Evolutionary conservation across 2,113 vertebrate genomes (phyloP), one percentile per base, ranked within the genome.

Genomic region (Pyrgilauda ruficollis): DNA sequence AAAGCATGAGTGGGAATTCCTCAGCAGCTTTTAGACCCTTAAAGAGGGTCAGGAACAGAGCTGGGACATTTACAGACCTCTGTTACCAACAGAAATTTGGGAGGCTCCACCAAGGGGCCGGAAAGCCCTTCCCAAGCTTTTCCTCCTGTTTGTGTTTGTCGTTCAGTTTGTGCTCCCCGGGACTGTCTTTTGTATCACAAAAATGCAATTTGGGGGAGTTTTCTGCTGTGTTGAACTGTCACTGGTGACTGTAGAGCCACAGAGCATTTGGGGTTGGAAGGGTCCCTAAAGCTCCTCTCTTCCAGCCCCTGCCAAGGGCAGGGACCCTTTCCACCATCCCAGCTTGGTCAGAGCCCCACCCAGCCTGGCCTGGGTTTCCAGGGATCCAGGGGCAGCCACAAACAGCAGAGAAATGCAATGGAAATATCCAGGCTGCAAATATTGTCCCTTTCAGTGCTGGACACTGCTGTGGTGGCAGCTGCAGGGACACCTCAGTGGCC

Each of bases 381-480:
- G 73, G 39, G 33, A 28, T 28, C 44, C 79, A 69, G 63, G 27
- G 30, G 19, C 72, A 76, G 62, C 70, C 70, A 35, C 44, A 41
- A 68, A 24, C 20, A 43, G 3, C 5, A 10, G 23, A 55, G 44
- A 37, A 47, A 7, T 1, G 12, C 64, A 26, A 6, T 6, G 17
- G 78, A 18, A 85, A 15, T 33, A 55, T 11, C 28, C 47, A 49
- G 44, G 66, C 7, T 47, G 37, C 61, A 30, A 73, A 33, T 11
- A 14, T 0, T 15, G 39, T 33, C 17, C 30, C 37, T 64, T 20
- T 44, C 41, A 28, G 55, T 0, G 4, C 9, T 10, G 74, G 69
- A 2, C 28, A 2, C 16, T 0, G 2, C 66, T 21, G 67, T 37
- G 37, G 23, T 31, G 66, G n/a, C 20, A 23, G 35, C 2, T 4